A percentile compares a stretch with the other conserved stretches of the same genome.
phyloP scores from a whole-genome alignment of 1,140 invertebrate species.

The Meloidogyne exigua region DNA sequence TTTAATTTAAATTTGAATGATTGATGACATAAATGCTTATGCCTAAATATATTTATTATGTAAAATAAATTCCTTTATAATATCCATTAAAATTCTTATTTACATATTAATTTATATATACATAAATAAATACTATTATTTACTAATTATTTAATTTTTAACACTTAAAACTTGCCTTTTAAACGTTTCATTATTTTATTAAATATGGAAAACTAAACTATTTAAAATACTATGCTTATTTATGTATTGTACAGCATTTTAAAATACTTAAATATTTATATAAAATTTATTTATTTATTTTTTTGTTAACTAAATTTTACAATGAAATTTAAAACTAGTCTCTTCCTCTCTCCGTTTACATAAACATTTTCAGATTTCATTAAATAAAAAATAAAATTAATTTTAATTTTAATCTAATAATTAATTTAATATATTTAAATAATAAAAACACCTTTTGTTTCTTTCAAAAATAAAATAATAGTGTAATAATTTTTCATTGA shows the following conservation, averaged over 20 bases:
- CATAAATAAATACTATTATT: too few species aligned
- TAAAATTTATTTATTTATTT: neutral
- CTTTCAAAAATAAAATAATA: neutral
- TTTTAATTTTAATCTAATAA: neutral
- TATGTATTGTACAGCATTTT: neutral
- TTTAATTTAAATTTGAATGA: conserved; percentile 1
- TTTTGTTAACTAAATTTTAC: neutral
- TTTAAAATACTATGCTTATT: neutral
- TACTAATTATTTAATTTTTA: too few species aligned
- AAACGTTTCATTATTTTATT: neutral
- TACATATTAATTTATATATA: too few species aligned
- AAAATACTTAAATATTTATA: too few species aligned
- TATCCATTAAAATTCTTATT: too few species aligned
- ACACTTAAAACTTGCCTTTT: neutral
- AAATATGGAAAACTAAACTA: neutral
- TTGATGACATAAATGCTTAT: neutral
- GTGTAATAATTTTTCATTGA: neutral
- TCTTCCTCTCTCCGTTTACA: neutral
- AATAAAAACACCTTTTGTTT: neutral
- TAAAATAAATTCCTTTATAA: too few species aligned
- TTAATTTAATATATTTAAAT: neutral
- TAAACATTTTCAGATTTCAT: neutral
- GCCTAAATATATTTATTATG: too few species aligned
- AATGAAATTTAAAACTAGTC: neutral
- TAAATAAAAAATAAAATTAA: neutral